Base-by-base conservation (phyloP, 2,797 vertebrate genomes). In the Danio jaintianensis region DNA sequence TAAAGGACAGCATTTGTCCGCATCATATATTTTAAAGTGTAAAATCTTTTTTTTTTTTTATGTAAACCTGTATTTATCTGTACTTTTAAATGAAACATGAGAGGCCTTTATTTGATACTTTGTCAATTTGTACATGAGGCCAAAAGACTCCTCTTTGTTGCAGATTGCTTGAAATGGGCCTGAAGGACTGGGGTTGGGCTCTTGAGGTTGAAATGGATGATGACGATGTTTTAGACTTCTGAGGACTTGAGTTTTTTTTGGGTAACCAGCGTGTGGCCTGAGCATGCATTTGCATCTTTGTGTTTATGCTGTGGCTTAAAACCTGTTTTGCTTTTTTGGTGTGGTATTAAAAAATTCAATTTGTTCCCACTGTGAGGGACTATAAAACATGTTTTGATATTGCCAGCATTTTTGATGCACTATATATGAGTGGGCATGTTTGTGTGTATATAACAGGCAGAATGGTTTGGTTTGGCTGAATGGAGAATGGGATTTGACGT, bases 81-180 rank as follows among this genome's bases (percentile, higher is more conserved):
- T 16, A 16, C 9, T 15, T 12, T 50, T 9, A 5, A 16, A 38
- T 10, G 72, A 45, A 73, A 59, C 55, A 59, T 29, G 15, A 9
- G 3, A 16, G 18, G 20, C 43, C 20, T n/a, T 73, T 0, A 5
- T 64, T n/a, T 58, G 75, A 62, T 38, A 55, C 10, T 55, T 71
- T 16, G 10, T 56, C n/a, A 55, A 5, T 76, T 59, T 69, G 8
- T 50, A 47, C 38, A 56, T 22, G 66, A 70, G 75, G 69, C 55
- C 52, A n/a, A 36, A 58, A 88, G 89, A 92, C 91, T 88, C 89
- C 92, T 80, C 38, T 94, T 93, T 90, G 64, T 99, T 99, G 88
- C 97, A 99, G 98, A 94, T 94, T 97, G 90, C 94, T 99, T 96
- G 97, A 96, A 91, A 95, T 99, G 95, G 95, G 95, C 92, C 96